These are phyloP conservation scores for Cochlearius cochlearius DNA, from an alignment of 2,113 vertebrate species.

Conservation along the genomic window DNA sequence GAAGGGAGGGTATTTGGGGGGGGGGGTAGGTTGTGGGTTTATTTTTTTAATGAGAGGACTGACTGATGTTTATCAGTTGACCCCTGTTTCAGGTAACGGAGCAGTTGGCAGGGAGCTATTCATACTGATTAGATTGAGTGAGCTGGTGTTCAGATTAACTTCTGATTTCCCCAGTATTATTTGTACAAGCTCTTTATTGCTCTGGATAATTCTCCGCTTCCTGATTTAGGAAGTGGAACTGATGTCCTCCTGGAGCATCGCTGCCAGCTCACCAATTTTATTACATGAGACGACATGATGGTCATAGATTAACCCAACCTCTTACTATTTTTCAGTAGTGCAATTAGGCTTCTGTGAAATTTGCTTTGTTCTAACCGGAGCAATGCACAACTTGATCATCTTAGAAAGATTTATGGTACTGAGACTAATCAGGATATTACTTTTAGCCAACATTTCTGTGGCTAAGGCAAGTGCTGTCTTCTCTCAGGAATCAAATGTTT, in stretches of 20 bases:
- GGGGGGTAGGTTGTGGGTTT: too few relatives aligned
- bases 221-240: constrained; percentile 4
- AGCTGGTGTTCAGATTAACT: constrained; percentile 21
- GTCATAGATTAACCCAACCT: neutral
- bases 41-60: constrained; percentile 17
- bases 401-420: neutral
- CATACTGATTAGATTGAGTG: neutral
- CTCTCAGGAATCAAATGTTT: neutral
- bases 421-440: neutral
- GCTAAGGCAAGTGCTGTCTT: constrained; percentile 1
- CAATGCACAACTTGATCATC: neutral
- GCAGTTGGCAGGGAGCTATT: constrained; percentile 14
- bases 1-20: neutral
- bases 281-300: neutral
- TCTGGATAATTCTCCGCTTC: constrained; percentile 12
- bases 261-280: constrained; percentile 1
- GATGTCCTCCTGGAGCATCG: neutral
- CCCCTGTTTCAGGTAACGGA: constrained; percentile 45
- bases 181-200: constrained; percentile 23
- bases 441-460: constrained; percentile 13
- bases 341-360: constrained; percentile 14
- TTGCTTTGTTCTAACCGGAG: neutral
- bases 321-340: constrained; percentile 1
- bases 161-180: constrained; percentile 35
- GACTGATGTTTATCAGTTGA: constrained; percentile 57